phyloP scores from a whole-genome alignment of 2,888 invertebrate genomes.

The Eubasilissa splendida region DNA sequence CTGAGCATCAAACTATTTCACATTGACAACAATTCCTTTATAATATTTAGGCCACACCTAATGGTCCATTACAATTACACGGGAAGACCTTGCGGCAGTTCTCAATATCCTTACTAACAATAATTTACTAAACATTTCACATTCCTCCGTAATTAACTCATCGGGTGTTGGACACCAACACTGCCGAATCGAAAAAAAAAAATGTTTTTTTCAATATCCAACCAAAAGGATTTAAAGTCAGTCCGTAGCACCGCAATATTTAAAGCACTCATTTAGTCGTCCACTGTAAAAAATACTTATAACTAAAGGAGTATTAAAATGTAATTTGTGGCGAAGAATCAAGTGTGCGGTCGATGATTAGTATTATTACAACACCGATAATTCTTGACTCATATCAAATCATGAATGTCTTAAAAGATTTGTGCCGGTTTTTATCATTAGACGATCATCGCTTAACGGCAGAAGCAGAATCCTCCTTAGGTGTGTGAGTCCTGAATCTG shows the following conservation, averaged over 20 bases:
- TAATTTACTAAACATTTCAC: too few species aligned
- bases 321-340: conserved; percentile 1
- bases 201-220: not conserved
- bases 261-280: conserved; percentile 19
- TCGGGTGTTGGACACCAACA: not conserved
- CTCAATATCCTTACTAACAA: too few species aligned
- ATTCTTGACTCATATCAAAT: not conserved
- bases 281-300: not conserved
- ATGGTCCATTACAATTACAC: too few species aligned
- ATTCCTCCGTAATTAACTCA: too few species aligned
- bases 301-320: conserved; percentile 2
- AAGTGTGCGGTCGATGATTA: not conserved
- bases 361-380: not conserved
- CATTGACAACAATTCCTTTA: too few species aligned
- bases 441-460: conserved; percentile 17
- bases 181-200: not conserved
- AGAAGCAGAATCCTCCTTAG: conserved; percentile 4
- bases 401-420: too few species aligned
- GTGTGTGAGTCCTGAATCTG: conserved; percentile 43
- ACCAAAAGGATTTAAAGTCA: not conserved
- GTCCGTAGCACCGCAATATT: conserved; percentile 25
- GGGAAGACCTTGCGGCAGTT: too few species aligned
- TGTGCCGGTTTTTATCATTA: not conserved
- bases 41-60: too few species aligned
- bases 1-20: too few species aligned